Evolutionary conservation across 1,140 invertebrate genomes (phyloP), one percentile per base, ranked within the genome.

Genomic region (Hylyphantes graminicola): DNA sequence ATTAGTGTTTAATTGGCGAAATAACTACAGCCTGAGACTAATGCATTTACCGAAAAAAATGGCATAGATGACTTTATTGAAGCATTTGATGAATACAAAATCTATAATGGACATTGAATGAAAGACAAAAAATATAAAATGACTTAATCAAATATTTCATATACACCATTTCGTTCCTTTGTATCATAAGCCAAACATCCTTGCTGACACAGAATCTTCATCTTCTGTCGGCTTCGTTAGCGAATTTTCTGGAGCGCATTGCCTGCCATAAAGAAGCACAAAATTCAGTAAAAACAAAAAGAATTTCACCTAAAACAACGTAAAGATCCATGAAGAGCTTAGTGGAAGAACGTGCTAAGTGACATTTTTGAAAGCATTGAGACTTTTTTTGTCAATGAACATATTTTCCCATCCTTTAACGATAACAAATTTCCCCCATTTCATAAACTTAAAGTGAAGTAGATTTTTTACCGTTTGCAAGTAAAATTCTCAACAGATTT

Each of bases 61-160:
- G 9, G 13, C 59, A 81, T 64, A 67, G 79, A 59, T 53, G 68
- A 73, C 13, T 81, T 81, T 81, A 81, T 73, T 81, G 54, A 63
- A 51, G 21, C 67, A 73, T 51, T 53, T 6, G 48, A 73, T 64
- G 68, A 21, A 57, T 81, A 81, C 68, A 81, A 81, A 73, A 63
- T 7, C 53, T 73, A n/a, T 6, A 63, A 73, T 53, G 55, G 54
- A 54, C 17, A 78, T 21, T 67, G 5, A 35, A 61, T 68, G 79
- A n/a, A 50, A 51, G 64, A 80, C 59, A 70, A 10, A 63, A 51
- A 73, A 63, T 73, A 64, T 72, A 21, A 81, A 70, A 72, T 57
- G 68, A 73, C 3, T 21, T 51, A 2, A 57, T 35, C 51, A 59
- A 68, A 70, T 15, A 59, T 35, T 70, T 48, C 19, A 68, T 51